Conservation (phyloP, 2,888 invertebrate species). For the Pyralis farinalis region DNA sequence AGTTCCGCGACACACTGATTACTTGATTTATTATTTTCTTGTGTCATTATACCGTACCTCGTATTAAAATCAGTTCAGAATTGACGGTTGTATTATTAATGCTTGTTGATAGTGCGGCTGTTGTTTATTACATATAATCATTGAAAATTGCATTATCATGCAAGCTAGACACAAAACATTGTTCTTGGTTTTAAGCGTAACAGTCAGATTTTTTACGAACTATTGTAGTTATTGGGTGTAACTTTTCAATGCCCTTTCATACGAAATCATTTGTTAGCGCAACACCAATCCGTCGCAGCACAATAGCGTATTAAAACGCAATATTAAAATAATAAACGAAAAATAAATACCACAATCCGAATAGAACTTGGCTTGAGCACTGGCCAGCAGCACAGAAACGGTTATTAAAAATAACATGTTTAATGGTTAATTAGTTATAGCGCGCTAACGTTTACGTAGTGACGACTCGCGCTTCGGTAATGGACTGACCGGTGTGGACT, state of each 20-base stretch:
- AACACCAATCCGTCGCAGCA: conserved; percentile 14
- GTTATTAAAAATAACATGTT: conserved; percentile 51
- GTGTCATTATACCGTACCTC: too few species aligned
- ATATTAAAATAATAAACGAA: conserved; percentile 8
- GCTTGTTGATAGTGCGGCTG: too few species aligned
- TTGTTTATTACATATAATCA: too few species aligned
- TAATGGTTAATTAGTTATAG: conserved; percentile 22
- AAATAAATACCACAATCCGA: conserved; percentile 62
- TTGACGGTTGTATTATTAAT: too few species aligned
- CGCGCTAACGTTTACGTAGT: conserved; percentile 68
- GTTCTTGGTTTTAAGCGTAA: too few species aligned
- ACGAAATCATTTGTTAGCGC: conserved; percentile 9
- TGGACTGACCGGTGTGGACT: conserved; percentile 51
- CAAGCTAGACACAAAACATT: too few species aligned
- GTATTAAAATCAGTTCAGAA: too few species aligned
- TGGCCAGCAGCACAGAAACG: conserved; percentile 48
- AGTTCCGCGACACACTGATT: too few species aligned
- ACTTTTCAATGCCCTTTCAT: conserved; percentile 14
- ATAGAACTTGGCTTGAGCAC: conserved; percentile 67
- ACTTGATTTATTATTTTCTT: too few species aligned
- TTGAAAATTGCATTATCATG: too few species aligned
- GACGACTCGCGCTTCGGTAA: conserved; percentile 59
- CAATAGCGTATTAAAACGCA: background rate
- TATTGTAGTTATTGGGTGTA: too few species aligned
- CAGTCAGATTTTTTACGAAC: background rate